Base-by-base conservation (phyloP, 2,888 invertebrate genomes). In the Caenorhabditis macrosperma region DNA sequence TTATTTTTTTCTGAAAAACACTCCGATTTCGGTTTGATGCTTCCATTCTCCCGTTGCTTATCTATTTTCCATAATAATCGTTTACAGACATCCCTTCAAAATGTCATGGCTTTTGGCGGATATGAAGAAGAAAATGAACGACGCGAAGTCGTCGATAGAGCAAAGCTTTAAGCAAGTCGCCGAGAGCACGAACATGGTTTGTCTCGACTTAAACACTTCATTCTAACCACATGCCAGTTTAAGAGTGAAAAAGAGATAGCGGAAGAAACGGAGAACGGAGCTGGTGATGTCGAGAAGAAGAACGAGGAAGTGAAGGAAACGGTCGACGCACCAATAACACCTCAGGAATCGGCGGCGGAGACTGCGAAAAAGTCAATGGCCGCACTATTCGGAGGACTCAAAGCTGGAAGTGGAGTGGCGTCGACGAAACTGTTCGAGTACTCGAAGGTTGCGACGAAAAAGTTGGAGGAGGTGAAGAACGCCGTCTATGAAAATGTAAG, bases 51-150 rank as follows among this genome's bases (percentile, higher is more conserved):
- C 22, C 12, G 7, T n/a, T 30, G 20, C 15, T 41, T 24, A 26
- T 24, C n/a, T 38, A 35, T 22, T 52, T 30, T 2, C 30, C 28
- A n/a, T 15, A 26, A 35, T 52, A 24, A 52, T 24, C 26, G n/a
- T 22, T 33, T 38, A 3, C 38, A 38, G 46, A 46, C 20, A 17
- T 20, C 46, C n/a, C 12, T 33, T 48, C 33, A 54, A 79, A 48
- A 85, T 85, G 85, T 80, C 85, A 41, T 85, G 85, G 85, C 74
- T 85, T 55, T 35, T 85, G 48, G 78, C 64, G 17, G 83, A 85
- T 55, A 77, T 85, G 38, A 78, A 81, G 57, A 82, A 84, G 35
- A 75, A 71, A 38, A 78, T 78, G 55, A 76, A 68, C 46, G 83
- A 83, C 17, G 82, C 85, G 15, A 75, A 82, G 66, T 74, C 79